Evolutionary conservation across 2,888 invertebrate species (phyloP).

Genomic region (Coecobrya sp.): DNA sequence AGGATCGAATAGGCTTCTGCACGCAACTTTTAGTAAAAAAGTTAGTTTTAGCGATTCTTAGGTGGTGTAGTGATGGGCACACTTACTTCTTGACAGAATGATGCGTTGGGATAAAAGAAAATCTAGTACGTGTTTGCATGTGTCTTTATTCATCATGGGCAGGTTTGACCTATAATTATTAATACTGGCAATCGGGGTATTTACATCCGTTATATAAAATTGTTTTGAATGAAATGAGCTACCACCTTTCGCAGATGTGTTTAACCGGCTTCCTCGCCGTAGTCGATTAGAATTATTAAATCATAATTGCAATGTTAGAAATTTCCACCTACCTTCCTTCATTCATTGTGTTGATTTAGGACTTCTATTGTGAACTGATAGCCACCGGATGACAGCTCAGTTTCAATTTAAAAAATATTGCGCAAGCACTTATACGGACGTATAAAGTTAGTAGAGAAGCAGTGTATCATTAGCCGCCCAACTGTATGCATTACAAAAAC

Average conservation of each 20-base stretch:
- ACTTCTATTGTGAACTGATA: background rate
- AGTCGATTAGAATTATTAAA: background rate
- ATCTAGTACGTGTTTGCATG: no score
- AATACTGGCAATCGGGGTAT: constrained; percentile 16
- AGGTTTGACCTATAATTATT: background rate
- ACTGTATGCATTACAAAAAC: no score
- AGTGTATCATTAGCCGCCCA: no score
- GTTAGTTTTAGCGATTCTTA: no score
- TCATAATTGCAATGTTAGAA: background rate
- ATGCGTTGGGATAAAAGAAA: no score
- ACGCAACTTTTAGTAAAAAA: background rate
- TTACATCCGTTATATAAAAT: constrained; percentile 13
- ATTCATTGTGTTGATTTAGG: background rate
- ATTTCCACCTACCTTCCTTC: background rate
- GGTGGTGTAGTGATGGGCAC: no score
- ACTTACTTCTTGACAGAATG: no score
- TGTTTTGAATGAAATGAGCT: background rate
- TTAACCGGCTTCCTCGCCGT: background rate
- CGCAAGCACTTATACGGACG: no score
- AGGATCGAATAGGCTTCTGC: background rate
- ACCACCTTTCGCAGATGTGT: background rate
- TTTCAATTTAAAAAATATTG: no score
- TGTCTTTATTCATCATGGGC: background rate
- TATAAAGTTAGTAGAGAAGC: no score
- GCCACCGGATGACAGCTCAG: background rate